Evolutionary conservation across 2,888 invertebrate genomes (phyloP).

Genomic region (Polymixis lichenea): DNA sequence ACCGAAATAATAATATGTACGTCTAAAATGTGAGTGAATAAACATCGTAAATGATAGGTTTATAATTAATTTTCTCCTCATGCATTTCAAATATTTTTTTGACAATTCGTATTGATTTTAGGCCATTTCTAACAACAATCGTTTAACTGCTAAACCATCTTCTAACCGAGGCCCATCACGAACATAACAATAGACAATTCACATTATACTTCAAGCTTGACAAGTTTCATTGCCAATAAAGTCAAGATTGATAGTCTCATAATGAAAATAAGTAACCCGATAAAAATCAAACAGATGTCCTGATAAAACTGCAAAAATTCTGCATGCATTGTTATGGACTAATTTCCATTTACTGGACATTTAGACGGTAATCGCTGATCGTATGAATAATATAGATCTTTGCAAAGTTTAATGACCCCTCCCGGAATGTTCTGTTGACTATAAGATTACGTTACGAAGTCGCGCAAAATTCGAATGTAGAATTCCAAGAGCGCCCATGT

Average conservation of each 20-base stretch:
- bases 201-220: constrained; percentile 29
- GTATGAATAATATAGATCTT: constrained; percentile 49
- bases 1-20: background rate
- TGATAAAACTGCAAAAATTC: constrained; percentile 41
- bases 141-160: background rate
- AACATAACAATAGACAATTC: constrained; percentile 20
- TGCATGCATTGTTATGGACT: constrained; percentile 32
- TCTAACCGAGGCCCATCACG: background rate
- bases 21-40: background rate
- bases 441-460: constrained; percentile 7
- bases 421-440: constrained; percentile 43
- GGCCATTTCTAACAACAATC: background rate
- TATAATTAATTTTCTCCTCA: background rate
- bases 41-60: no score
- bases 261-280: constrained; percentile 32
- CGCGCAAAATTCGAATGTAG: constrained; percentile 44
- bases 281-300: constrained; percentile 37
- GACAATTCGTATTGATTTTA: background rate
- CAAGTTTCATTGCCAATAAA: constrained; percentile 40
- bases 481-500: constrained; percentile 36
- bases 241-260: constrained; percentile 39
- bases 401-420: constrained; percentile 46
- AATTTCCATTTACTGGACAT: constrained; percentile 57
- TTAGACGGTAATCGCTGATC: constrained; percentile 41
- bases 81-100: background rate